Percentiles rank a stretch among this genome's conserved stretches.
These are phyloP conservation scores for Heliothis peltigera DNA, from an alignment of 2,888 invertebrate species.

Conservation along the genomic window DNA sequence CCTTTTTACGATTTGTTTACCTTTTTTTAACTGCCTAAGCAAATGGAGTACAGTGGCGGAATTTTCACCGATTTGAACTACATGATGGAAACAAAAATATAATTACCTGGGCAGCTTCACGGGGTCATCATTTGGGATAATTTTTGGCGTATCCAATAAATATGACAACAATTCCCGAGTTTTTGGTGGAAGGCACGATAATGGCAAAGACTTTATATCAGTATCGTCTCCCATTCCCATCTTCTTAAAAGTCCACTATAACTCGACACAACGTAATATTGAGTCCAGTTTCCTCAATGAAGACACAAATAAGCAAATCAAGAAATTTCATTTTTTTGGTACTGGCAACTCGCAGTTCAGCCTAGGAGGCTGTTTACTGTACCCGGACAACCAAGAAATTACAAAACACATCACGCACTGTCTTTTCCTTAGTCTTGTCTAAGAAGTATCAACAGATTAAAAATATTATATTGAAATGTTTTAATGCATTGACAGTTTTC, in stretches of 20 bases:
- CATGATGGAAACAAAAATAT: conserved; percentile 9
- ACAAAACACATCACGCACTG: conserved; percentile 43
- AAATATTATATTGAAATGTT: conserved; percentile 16
- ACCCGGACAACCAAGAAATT: conserved; percentile 33
- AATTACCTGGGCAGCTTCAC: conserved; percentile 74
- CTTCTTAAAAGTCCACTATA: conserved; percentile 17
- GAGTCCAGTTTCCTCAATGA: conserved; percentile 13
- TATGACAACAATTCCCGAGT: conserved; percentile 89
- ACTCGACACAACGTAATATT: conserved; percentile 20
- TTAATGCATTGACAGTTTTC: conserved; percentile 4
- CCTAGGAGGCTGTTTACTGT: too few relatives aligned
- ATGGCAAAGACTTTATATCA: conserved; percentile 76
- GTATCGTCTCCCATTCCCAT: conserved; percentile 64
- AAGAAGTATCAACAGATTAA: conserved; percentile 40
- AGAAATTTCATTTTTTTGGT: too few relatives aligned
- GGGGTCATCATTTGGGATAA: conserved; percentile 90
- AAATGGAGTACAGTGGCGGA: too few relatives aligned
- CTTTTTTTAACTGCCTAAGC: too few relatives aligned
- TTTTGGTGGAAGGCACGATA: conserved; percentile 81
- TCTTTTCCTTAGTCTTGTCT: conserved; percentile 1
- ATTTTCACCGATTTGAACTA: not conserved
- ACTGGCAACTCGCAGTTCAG: too few relatives aligned
- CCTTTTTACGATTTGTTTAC: not conserved
- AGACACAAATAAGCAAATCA: conserved; percentile 30
- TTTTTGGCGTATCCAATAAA: conserved; percentile 91